Conservation (phyloP, 2,113 vertebrate species). For the Solea solea region DNA sequence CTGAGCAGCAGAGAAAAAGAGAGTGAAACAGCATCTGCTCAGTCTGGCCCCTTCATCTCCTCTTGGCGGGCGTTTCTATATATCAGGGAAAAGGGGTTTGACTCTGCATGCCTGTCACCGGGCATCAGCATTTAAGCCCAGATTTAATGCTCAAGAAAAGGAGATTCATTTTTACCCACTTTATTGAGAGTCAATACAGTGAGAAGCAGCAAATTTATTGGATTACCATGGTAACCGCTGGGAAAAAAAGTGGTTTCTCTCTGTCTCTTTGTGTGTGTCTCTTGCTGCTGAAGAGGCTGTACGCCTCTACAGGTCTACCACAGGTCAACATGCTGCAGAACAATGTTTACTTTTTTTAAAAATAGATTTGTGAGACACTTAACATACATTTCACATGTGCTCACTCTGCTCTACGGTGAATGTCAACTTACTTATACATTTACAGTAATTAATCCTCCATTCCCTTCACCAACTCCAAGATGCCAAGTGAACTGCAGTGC, state of each 20-base stretch:
- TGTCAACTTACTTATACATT: slow-evolving; percentile 29
- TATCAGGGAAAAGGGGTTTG: slow-evolving; percentile 57
- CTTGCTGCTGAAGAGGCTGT: slow-evolving; percentile 50
- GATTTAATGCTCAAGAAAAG: slow-evolving; percentile 70
- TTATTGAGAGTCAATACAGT: slow-evolving; percentile 72
- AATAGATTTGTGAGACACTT: slow-evolving; percentile 46
- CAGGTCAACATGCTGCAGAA: slow-evolving; percentile 45
- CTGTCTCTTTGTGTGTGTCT: slow-evolving; percentile 28
- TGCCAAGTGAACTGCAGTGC: background rate
- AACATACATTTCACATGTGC: slow-evolving; percentile 57
- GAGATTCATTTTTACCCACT: slow-evolving; percentile 71
- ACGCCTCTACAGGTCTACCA: slow-evolving; percentile 49
- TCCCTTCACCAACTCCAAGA: slow-evolving; percentile 2
- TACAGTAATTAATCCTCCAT: slow-evolving; percentile 25
- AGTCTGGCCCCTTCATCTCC: slow-evolving; percentile 50
- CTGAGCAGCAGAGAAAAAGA: slow-evolving; percentile 39
- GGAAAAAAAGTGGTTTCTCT: slow-evolving; percentile 54
- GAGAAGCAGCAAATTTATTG: slow-evolving; percentile 56
- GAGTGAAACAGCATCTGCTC: slow-evolving; percentile 63
- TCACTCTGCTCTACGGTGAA: slow-evolving; percentile 18
- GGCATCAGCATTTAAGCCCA: slow-evolving; percentile 71
- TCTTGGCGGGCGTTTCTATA: slow-evolving; percentile 63
- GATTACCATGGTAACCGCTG: slow-evolving; percentile 78
- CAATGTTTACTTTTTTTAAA: slow-evolving; percentile 43
- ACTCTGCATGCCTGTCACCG: slow-evolving; percentile 70